Base-by-base conservation (phyloP, 2,797 vertebrate genomes). In the Diceros bicornis region DNA sequence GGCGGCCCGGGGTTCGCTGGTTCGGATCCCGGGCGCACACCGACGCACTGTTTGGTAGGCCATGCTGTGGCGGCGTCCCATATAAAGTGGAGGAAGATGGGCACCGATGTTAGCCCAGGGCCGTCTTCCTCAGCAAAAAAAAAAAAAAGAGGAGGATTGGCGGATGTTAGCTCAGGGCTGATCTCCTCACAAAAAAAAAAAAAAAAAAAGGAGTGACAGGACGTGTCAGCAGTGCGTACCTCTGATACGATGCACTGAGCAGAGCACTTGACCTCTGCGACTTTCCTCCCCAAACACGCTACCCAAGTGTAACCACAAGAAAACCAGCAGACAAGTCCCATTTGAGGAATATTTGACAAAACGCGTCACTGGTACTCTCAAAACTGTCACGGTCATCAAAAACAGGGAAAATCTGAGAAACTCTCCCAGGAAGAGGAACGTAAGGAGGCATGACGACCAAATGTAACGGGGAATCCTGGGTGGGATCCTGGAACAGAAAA, bases 201-300 rank as follows among this genome's bases (percentile, higher is more conserved):
- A 37, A 37, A 37, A 37, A 37, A 37, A 37, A 37, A 37, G 37
- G 37, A 37, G 37, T 37, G 37, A 27, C 7, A 8, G 59, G 92
- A n/a, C 29, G 2, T 0, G 4, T 6, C 1, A 2, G 17, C 16
- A 23, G 44, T 6, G 4, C 3, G 0, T 3, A 4, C 34, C 29
- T 44, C 72, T 4, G 20, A 32, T 4, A 0, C 0, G 6, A 7
- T 1, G n/a, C 2, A 3, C 47, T 7, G 66, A 82, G 59, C 18
- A 13, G 4, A 32, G 18, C 52, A 8, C 61, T 7, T 77, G 0
- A 29, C n/a, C 27, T 29, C 93, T 29, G 9, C 3, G 0, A 4
- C 18, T 47, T 47, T 32, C 79, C 59, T 52, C 44, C 52, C 57
- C 0, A n/a, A 44, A 2, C 78, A n/a, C 14, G 0, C 3, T 1